These are phyloP conservation scores for Cephus nigrinus DNA, from an alignment of 2,888 invertebrate genomes.

Conservation along the genomic window DNA sequence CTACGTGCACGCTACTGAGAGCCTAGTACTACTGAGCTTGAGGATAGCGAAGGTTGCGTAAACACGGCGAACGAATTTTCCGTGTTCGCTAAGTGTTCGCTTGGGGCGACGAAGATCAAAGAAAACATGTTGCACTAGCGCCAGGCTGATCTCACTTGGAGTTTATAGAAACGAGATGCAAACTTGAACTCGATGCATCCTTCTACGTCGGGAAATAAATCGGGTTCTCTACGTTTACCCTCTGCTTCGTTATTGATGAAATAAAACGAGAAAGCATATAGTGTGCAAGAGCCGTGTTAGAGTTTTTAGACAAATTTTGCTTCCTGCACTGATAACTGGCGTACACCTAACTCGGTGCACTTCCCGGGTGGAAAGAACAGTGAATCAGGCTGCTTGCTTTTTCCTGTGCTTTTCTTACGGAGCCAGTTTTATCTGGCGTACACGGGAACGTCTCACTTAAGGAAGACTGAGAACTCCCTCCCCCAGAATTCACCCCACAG, in stretches of 20 bases:
- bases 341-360: not conserved
- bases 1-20: not conserved
- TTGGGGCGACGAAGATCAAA: constrained; percentile 13
- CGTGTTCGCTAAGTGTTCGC: constrained; percentile 13
- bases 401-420: not conserved
- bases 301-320: not conserved
- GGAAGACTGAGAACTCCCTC: constrained; percentile 6
- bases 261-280: not conserved
- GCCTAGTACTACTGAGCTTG: not conserved
- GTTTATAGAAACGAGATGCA: not conserved
- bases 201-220: not conserved
- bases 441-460: constrained; percentile 8
- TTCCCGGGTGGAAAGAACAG: not conserved
- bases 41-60: constrained; percentile 2
- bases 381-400: not conserved
- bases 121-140: constrained; percentile 15
- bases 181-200: not conserved
- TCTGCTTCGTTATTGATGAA: not conserved
- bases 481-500: constrained; percentile 3
- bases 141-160: not conserved
- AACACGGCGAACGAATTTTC: constrained; percentile 13
- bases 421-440: constrained; percentile 35
- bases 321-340: not conserved
- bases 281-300: not conserved
- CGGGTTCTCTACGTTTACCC: not conserved